Percentiles rank a stretch among this genome's conserved stretches.
These are phyloP conservation scores for Pyxicephalus adspersus DNA, from an alignment of 2,113 vertebrate species.

Conservation along the genomic window DNA sequence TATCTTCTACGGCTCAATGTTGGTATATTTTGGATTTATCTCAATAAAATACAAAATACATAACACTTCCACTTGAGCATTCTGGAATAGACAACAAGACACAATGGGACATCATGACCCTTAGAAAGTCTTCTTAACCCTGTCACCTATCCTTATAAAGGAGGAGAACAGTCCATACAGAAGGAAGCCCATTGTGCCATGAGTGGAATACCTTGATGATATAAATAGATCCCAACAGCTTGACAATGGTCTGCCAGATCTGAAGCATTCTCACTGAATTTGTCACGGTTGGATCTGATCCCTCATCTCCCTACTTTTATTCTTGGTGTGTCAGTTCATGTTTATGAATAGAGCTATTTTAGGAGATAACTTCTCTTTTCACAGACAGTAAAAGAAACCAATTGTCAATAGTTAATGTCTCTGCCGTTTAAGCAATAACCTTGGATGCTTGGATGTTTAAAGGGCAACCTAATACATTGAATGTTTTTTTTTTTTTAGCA, in stretches of 20 bases:
- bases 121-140: constrained; percentile 19
- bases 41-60: too few species aligned
- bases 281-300: constrained; percentile 23
- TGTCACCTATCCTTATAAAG: background rate
- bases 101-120: background rate
- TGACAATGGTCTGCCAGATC: constrained; percentile 19
- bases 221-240: constrained; percentile 11
- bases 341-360: constrained; percentile 29
- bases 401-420: constrained; percentile 4
- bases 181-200: background rate
- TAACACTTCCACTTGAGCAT: too few species aligned
- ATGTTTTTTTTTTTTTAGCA: too few species aligned
- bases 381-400: background rate
- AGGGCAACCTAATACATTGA: too few species aligned
- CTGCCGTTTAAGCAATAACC: background rate
- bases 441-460: too few species aligned
- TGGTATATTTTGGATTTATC: too few species aligned
- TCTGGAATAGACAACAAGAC: background rate
- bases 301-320: background rate
- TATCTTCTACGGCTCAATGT: too few species aligned
- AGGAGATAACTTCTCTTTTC: background rate
- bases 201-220: background rate
- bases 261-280: background rate
- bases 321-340: background rate
- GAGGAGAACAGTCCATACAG: background rate